phyloP scores from a whole-genome alignment of 2,113 vertebrate species.

The Aythya baeri region DNA sequence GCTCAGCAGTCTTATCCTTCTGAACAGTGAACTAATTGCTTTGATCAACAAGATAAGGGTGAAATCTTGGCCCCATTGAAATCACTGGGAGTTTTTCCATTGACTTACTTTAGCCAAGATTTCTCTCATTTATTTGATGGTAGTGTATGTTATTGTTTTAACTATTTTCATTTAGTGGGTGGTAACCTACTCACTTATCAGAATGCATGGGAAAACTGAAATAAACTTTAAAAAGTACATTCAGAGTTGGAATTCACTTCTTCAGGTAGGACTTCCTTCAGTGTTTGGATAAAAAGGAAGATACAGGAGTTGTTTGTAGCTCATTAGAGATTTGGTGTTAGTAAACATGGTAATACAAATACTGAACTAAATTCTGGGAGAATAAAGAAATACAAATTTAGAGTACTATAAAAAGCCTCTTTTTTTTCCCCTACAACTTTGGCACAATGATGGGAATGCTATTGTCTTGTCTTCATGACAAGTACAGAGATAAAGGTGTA shows the following conservation, averaged over 20 bases:
- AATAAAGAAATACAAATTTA: neutral
- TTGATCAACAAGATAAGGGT: conserved; percentile 28
- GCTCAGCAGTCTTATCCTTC: conserved; percentile 22
- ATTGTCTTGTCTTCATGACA: neutral
- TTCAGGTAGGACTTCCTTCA: neutral
- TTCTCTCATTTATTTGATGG: neutral
- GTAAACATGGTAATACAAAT: neutral
- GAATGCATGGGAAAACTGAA: neutral
- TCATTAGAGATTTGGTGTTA: neutral
- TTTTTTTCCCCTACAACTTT: neutral
- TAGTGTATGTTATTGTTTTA: neutral
- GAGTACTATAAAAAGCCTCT: neutral
- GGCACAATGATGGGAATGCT: neutral
- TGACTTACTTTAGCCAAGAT: neutral
- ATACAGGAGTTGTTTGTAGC: neutral
- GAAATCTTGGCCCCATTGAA: neutral
- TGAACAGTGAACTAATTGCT: conserved; percentile 16
- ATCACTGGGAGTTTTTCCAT: neutral
- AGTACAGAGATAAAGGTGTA: neutral
- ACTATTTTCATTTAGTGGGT: neutral
- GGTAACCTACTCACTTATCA: neutral
- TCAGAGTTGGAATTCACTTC: conserved; percentile 27
- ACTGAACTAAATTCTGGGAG: fast-evolving
- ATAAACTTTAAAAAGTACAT: neutral
- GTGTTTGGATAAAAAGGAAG: conserved; percentile 10